phyloP scores from a whole-genome alignment of 2,888 invertebrate genomes.

The Erebia aethiops region DNA sequence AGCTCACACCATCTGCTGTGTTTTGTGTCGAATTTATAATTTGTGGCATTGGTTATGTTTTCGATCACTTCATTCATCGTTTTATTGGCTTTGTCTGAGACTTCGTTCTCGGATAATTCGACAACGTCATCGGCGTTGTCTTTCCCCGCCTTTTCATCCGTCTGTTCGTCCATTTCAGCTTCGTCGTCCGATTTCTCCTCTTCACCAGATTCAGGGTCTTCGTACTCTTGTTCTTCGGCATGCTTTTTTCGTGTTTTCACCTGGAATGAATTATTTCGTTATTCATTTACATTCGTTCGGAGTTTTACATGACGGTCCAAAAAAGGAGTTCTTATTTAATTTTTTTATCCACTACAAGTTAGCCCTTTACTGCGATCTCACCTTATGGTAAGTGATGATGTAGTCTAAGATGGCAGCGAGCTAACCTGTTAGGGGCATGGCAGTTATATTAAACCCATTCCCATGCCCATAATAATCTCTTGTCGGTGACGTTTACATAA shows the following conservation, averaged over 20 bases:
- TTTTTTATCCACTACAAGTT: no score
- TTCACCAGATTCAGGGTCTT: slow-evolving; percentile 85
- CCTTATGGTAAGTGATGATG: no score
- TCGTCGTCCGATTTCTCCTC: slow-evolving; percentile 81
- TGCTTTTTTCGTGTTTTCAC: slow-evolving; percentile 81
- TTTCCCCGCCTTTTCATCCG: slow-evolving; percentile 49
- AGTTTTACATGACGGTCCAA: no score
- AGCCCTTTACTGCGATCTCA: no score
- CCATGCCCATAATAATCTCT: no score
- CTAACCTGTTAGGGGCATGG: no score
- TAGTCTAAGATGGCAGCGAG: no score
- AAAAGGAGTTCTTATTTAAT: no score
- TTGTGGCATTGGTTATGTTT: slow-evolving; percentile 71
- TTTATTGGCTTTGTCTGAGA: slow-evolving; percentile 55
- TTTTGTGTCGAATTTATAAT: slow-evolving; percentile 90
- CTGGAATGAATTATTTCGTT: slow-evolving; percentile 38
- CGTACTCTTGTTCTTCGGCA: slow-evolving; percentile 86
- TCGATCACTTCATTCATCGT: slow-evolving; percentile 69
- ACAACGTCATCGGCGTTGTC: slow-evolving; percentile 58
- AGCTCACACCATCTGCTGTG: slow-evolving; percentile 93
- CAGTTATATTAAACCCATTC: no score
- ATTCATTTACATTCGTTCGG: no score
- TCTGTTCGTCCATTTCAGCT: slow-evolving; percentile 56
- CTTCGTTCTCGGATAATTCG: slow-evolving; percentile 49
- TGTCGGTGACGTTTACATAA: no score